A percentile compares a stretch with the other conserved stretches of the same genome.
These are phyloP conservation scores for Chrysodeixis includens DNA, from an alignment of 2,888 invertebrate genomes.

Conservation along the genomic window DNA sequence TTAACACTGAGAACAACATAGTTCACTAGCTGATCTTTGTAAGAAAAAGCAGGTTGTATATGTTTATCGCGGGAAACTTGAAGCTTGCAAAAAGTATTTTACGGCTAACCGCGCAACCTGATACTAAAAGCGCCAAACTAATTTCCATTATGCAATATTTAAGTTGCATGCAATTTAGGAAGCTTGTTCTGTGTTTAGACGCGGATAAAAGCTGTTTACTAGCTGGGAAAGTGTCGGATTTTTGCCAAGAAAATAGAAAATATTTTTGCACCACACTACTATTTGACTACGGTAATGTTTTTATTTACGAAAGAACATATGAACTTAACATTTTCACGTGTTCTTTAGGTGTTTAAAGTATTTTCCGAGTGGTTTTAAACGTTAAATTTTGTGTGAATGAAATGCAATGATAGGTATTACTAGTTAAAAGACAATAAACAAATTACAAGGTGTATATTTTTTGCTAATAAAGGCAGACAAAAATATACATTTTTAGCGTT, in stretches of 20 bases:
- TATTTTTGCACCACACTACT: background rate
- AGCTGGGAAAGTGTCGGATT: conserved; percentile 1
- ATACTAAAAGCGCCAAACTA: conserved; percentile 41
- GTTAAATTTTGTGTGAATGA: no score
- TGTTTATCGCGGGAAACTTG: conserved; percentile 30
- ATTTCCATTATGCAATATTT: conserved; percentile 49
- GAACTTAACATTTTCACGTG: background rate
- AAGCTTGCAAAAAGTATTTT: conserved; percentile 27
- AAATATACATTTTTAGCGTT: no score
- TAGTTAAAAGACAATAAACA: no score
- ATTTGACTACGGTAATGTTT: background rate
- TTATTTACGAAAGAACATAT: background rate
- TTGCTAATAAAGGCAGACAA: no score
- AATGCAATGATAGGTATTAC: no score
- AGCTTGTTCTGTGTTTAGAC: conserved; percentile 21
- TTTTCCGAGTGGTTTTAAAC: no score
- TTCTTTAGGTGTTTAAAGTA: no score
- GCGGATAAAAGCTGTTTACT: conserved; percentile 11
- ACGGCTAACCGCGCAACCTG: conserved; percentile 26
- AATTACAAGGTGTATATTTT: no score
- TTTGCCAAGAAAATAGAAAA: background rate
- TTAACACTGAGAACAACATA: conserved; percentile 14
- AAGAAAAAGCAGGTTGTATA: conserved; percentile 16
- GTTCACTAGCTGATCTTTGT: conserved; percentile 12
- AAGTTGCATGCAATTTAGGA: conserved; percentile 29